Percentiles rank a stretch among this genome's conserved stretches.
Evolutionary conservation across 2,797 vertebrate species (phyloP).

Genomic region (Aeoliscus strigatus): DNA sequence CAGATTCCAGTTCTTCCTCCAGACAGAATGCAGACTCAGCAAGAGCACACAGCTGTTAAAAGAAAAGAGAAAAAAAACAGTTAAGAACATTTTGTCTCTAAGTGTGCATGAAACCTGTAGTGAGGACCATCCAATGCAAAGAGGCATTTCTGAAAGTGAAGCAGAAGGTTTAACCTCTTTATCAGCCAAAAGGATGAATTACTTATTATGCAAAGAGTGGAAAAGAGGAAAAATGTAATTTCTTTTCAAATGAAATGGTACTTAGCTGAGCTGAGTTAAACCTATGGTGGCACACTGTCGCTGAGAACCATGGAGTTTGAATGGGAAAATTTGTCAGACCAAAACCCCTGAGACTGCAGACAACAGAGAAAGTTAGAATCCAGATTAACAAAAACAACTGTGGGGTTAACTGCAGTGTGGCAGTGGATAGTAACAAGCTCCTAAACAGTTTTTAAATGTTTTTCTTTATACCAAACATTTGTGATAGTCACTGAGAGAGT

Average conservation of each 20-base stretch:
- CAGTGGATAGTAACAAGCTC: conserved; percentile 25
- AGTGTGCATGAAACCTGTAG: conserved; percentile 13
- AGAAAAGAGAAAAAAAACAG: too few species aligned
- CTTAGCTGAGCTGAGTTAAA: conserved; percentile 33
- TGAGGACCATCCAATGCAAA: conserved; percentile 16
- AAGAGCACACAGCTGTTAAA: conserved; percentile 10
- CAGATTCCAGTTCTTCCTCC: not conserved
- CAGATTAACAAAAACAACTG: not conserved
- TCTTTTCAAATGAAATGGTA: conserved; percentile 24
- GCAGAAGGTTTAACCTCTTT: conserved; percentile 25
- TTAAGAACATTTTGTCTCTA: conserved; percentile 8
- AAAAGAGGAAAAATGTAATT: conserved; percentile 25
- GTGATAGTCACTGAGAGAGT: conserved; percentile 35
- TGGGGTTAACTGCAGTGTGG: not conserved
- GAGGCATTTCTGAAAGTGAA: conserved; percentile 14
- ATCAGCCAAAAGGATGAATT: conserved; percentile 8
- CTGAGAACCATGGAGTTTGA: conserved; percentile 44
- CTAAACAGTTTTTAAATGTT: conserved; percentile 29
- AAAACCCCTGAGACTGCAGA: conserved; percentile 29
- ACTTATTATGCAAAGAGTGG: conserved; percentile 32
- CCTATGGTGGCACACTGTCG: conserved; percentile 14
- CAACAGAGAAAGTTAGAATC: conserved; percentile 21
- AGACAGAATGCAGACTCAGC: not conserved
- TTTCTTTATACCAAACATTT: conserved; percentile 35
- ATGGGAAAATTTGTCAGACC: conserved; percentile 42